Percentiles rank a stretch among this genome's conserved stretches.
These are phyloP conservation scores for Phthorimaea operculella DNA, from an alignment of 1,140 invertebrate genomes.

Conservation along the genomic window DNA sequence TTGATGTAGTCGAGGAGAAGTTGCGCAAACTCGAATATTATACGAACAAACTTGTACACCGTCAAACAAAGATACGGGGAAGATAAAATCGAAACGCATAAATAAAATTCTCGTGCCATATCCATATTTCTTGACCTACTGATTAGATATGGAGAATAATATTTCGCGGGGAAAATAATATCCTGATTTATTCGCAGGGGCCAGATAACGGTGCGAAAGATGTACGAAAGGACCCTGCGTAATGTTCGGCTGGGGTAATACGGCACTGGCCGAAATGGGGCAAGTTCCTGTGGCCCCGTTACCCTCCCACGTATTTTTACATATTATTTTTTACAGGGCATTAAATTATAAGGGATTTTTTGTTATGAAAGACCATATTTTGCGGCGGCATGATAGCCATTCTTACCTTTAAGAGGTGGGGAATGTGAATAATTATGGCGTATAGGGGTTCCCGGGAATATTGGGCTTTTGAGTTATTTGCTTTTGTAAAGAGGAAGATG, in stretches of 20 bases:
- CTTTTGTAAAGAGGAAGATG: too few species aligned
- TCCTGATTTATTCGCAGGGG: constrained; percentile 48
- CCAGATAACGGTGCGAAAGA: constrained; percentile 47
- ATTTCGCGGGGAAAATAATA: constrained; percentile 50
- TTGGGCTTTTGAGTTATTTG: too few species aligned
- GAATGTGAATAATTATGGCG: constrained; percentile 44
- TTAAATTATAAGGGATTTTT: constrained; percentile 57
- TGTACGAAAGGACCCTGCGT: constrained; percentile 43
- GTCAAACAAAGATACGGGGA: too few species aligned
- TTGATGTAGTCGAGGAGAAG: too few species aligned
- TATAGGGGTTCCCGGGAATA: not conserved
- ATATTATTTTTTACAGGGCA: constrained; percentile 47
- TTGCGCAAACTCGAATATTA: too few species aligned
- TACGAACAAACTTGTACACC: too few species aligned
- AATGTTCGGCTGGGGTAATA: constrained; percentile 41
- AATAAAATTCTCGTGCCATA: constrained; percentile 23
- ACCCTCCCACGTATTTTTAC: constrained; percentile 44
- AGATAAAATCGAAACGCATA: constrained; percentile 19
- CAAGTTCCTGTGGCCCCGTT: constrained; percentile 31
- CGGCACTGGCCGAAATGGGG: constrained; percentile 32
- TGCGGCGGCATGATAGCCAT: constrained; percentile 38
- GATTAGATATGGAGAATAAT: constrained; percentile 59
- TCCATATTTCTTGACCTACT: constrained; percentile 45
- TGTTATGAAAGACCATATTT: constrained; percentile 58
- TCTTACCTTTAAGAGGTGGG: constrained; percentile 34